Evolutionary conservation across 2,888 invertebrate species (phyloP).

Genomic region (Netelia inedita): DNA sequence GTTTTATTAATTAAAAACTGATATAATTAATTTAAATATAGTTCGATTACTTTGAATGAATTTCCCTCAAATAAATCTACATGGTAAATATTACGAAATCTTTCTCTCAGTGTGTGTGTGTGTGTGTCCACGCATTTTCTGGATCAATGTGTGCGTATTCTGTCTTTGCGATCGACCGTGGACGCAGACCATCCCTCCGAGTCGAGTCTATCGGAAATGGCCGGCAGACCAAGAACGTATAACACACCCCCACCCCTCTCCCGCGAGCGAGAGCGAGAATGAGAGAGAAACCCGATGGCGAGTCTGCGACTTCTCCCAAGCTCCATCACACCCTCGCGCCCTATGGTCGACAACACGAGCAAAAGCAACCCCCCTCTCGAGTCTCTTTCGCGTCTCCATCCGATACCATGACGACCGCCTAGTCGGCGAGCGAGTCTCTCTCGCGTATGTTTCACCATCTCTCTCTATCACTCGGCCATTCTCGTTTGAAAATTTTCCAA

Average conservation of each 20-base stretch:
- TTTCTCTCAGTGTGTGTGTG: not conserved
- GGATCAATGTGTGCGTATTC: not conserved
- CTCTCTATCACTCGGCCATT: not conserved
- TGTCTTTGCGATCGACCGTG: slow-evolving; percentile 54
- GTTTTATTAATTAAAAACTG: no score
- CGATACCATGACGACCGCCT: slow-evolving; percentile 72
- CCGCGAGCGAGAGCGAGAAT: slow-evolving; percentile 23
- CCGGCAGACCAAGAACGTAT: slow-evolving; percentile 56
- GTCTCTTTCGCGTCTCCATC: slow-evolving; percentile 48
- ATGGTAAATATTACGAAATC: no score
- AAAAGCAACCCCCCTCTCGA: slow-evolving; percentile 40
- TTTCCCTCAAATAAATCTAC: no score
- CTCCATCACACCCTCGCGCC: slow-evolving; percentile 54
- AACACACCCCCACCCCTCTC: slow-evolving; percentile 6
- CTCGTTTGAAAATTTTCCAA: slow-evolving; percentile 55
- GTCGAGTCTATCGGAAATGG: slow-evolving; percentile 67
- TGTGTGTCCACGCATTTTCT: slow-evolving; percentile 24
- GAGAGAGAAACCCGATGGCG: slow-evolving; percentile 21
- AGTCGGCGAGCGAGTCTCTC: slow-evolving; percentile 28
- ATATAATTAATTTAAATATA: no score
- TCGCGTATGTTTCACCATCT: not conserved
- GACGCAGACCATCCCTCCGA: slow-evolving; percentile 48
- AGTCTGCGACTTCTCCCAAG: slow-evolving; percentile 54
- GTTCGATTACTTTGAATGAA: no score
- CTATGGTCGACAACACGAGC: slow-evolving; percentile 48